Evolutionary conservation across 2,797 vertebrate species (phyloP).

Genomic region (Syndactyla subalaris): DNA sequence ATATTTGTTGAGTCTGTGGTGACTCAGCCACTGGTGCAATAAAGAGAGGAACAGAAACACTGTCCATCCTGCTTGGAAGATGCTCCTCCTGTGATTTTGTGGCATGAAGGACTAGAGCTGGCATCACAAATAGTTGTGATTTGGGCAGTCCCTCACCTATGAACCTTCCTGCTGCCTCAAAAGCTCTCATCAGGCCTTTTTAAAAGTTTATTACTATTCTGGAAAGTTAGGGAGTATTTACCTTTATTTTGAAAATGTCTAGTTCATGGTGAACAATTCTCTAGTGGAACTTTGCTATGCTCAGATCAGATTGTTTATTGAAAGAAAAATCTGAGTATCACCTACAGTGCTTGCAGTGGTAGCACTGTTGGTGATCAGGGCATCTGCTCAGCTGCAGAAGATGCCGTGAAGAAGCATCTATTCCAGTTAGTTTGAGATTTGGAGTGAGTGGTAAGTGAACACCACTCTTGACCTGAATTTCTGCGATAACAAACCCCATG

Average conservation of each 20-base stretch:
- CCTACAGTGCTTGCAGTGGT: not conserved
- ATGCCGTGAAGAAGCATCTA: not conserved
- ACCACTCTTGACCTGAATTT: not conserved
- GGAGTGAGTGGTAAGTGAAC: not conserved
- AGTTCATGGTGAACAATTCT: not conserved
- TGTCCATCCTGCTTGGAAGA: not conserved
- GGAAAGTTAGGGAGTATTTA: not conserved
- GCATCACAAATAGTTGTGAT: not conserved
- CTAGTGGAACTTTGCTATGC: not conserved
- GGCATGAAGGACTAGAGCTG: not conserved
- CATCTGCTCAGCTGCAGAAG: not conserved
- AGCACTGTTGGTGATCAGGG: not conserved
- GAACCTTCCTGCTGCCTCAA: not conserved
- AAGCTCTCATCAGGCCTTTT: not conserved
- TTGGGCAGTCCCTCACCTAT: not conserved
- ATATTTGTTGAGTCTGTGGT: slow-evolving; percentile 7
- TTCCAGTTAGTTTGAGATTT: not conserved
- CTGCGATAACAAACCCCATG: not conserved
- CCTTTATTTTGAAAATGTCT: not conserved
- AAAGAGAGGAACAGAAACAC: not conserved
- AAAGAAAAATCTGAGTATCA: not conserved
- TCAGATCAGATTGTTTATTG: not conserved
- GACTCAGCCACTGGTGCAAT: not conserved
- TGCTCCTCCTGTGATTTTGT: not conserved
- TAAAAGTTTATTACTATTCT: not conserved